phyloP scores from a whole-genome alignment of 2,113 vertebrate genomes.

The Psilopsiagon aurifrons region DNA sequence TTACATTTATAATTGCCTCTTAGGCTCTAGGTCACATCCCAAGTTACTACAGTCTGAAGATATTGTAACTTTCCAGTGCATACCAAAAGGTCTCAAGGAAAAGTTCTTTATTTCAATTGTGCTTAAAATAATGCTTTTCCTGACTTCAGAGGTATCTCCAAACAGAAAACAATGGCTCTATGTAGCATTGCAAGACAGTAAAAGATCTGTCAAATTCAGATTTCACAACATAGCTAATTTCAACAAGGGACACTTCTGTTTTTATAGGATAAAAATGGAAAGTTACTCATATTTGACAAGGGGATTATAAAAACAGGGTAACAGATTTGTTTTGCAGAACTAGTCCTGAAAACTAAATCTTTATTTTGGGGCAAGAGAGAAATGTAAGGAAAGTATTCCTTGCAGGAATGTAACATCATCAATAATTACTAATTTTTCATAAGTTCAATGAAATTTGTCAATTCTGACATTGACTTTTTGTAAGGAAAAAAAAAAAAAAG shows the following conservation, averaged over 20 bases:
- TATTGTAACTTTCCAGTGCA: neutral
- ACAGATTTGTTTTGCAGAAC: neutral
- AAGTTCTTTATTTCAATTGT: neutral
- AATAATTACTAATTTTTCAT: neutral
- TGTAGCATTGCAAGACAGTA: neutral
- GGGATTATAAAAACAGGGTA: neutral
- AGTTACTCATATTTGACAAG: neutral
- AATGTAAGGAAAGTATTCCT: neutral
- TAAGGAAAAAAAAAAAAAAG: neutral
- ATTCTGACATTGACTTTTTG: neutral
- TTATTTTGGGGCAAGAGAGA: neutral
- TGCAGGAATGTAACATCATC: neutral
- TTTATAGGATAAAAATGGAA: neutral
- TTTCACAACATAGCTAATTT: neutral
- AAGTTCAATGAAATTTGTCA: neutral
- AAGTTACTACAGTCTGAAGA: neutral
- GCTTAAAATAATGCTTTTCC: neutral
- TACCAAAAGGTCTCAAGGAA: neutral
- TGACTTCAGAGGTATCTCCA: neutral
- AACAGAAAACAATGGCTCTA: neutral
- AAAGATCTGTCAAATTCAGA: neutral
- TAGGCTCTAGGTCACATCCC: neutral
- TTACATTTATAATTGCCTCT: neutral
- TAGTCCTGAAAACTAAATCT: neutral
- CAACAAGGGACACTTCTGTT: neutral